phyloP scores from a whole-genome alignment of 2,113 vertebrate species.

The Microcebus griseorufus region DNA sequence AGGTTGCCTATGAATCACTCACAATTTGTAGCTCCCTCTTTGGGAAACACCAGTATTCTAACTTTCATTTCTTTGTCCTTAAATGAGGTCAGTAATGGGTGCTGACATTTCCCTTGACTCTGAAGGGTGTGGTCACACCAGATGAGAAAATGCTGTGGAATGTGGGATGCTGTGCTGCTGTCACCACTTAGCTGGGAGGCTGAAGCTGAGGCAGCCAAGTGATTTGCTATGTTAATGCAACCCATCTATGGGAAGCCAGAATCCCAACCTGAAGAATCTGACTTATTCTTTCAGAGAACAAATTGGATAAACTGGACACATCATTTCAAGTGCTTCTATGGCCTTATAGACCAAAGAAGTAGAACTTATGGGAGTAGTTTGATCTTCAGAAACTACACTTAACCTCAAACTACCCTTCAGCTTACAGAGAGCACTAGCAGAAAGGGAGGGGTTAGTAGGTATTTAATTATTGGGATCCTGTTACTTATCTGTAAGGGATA shows the following conservation, averaged over 20 bases:
- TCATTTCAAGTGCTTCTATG: not conserved
- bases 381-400: conserved; percentile 13
- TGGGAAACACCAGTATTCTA: not conserved
- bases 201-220: not conserved
- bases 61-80: conserved; percentile 12
- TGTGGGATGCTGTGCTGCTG: not conserved
- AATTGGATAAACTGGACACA: conserved; percentile 3
- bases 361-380: conserved; percentile 13
- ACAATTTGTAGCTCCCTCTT: not conserved
- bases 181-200: not conserved
- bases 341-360: not conserved
- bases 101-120: not conserved
- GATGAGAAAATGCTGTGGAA: conserved; percentile 2
- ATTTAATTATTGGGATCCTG: conserved; percentile 2
- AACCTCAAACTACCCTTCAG: not conserved
- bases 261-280: not conserved
- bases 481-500: not conserved
- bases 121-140: not conserved
- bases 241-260: not conserved
- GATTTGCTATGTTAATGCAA: not conserved
- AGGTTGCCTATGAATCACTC: not conserved
- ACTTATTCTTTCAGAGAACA: conserved; percentile 1
- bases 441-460: not conserved
- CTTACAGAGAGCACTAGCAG: not conserved
- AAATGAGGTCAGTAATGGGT: not conserved